These are phyloP conservation scores for Cercopithecus mona DNA, from an alignment of 2,113 vertebrate genomes.

Conservation along the genomic window DNA sequence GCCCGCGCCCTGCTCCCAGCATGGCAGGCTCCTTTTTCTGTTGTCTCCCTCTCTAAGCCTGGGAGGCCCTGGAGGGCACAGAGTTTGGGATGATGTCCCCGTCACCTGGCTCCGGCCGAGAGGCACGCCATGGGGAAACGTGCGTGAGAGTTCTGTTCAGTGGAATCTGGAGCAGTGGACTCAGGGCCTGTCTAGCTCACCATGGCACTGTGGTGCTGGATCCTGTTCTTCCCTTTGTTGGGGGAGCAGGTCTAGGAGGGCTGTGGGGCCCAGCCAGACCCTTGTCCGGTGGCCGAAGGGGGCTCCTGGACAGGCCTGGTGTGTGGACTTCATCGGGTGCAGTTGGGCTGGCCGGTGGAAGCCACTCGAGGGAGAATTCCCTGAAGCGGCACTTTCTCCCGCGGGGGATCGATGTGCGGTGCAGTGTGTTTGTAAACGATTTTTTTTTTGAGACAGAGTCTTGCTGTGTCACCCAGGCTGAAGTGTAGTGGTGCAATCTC, in stretches of 20 bases:
- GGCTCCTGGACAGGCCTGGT: background rate
- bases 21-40: background rate
- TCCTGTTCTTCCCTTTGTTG: background rate
- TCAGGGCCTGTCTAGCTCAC: background rate
- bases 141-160: fast-evolving
- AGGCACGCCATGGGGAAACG: fast-evolving
- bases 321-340: background rate
- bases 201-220: too few relatives aligned
- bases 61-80: background rate
- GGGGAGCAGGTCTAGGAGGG: background rate
- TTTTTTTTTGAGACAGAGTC: too few relatives aligned
- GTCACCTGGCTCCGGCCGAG: background rate
- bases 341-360: fast-evolving
- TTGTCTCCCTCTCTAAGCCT: background rate
- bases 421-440: background rate
- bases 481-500: too few relatives aligned
- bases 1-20: fast-evolving
- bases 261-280: background rate
- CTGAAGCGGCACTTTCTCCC: background rate
- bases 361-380: fast-evolving
- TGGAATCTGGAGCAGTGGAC: fast-evolving
- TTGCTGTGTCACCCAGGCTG: too few relatives aligned
- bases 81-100: background rate
- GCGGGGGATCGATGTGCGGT: background rate
- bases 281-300: background rate